Conservation (phyloP, 1,140 invertebrate species). For the Cyphomyrmex costatus region DNA sequence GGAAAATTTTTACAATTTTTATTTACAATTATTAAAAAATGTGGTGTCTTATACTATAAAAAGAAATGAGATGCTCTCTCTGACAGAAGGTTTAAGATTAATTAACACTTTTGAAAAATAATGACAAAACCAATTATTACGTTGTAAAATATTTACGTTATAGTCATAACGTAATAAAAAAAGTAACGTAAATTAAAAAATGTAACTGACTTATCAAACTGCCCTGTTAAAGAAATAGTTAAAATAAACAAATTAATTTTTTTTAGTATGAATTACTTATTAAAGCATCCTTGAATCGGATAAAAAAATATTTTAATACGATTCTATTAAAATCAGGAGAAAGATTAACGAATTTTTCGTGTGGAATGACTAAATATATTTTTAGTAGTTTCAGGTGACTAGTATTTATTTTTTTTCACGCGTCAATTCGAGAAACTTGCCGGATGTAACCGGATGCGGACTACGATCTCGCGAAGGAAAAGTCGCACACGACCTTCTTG, state of each 20-base stretch:
- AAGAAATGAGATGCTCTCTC: not conserved
- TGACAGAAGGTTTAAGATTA: not conserved
- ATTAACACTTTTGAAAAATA: constrained; percentile 5
- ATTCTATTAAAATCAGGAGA: no score
- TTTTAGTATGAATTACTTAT: no score
- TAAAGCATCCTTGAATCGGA: no score
- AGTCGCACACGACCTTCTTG: constrained; percentile 77
- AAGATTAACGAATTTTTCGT: no score
- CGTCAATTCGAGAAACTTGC: constrained; percentile 30
- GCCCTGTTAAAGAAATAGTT: no score
- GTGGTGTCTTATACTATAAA: not conserved
- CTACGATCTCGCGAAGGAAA: constrained; percentile 70
- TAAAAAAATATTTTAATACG: no score
- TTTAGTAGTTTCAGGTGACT: no score
- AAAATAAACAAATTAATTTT: no score
- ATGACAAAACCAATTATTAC: not conserved
- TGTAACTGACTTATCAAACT: no score
- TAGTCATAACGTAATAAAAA: not conserved
- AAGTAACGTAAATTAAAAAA: no score
- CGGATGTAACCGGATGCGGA: constrained; percentile 73
- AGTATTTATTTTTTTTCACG: constrained; percentile 23
- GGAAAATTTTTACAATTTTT: not conserved
- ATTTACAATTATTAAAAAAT: not conserved
- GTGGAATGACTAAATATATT: no score
- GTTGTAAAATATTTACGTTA: not conserved